A percentile compares a stretch with the other conserved stretches of the same genome.
Evolutionary conservation across 2,888 invertebrate species (phyloP).

Genomic region (Sicus ferrugineus): DNA sequence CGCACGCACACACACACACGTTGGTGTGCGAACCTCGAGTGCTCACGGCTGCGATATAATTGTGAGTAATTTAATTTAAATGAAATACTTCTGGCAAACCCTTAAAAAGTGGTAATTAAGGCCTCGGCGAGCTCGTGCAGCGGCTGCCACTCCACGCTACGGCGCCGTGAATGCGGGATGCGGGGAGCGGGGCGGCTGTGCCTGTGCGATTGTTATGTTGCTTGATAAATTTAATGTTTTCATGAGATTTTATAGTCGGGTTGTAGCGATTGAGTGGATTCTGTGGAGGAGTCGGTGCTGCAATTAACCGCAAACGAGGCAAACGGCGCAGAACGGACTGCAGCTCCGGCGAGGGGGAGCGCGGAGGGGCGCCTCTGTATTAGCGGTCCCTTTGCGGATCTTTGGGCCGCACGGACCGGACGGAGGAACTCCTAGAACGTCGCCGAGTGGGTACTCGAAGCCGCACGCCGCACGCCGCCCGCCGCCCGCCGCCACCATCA

Average conservation of each 20-base stretch:
- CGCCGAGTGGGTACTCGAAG: too few species aligned
- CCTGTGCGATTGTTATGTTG: slow-evolving; percentile 36
- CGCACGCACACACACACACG: slow-evolving; percentile 1
- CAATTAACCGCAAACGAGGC: slow-evolving; percentile 10
- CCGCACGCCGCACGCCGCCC: too few species aligned
- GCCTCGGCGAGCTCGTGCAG: not conserved
- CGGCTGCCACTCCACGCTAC: not conserved
- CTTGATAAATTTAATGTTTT: slow-evolving; percentile 38
- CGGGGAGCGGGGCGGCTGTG: not conserved
- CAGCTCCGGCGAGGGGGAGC: too few species aligned
- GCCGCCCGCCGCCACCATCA: not conserved
- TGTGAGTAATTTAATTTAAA: slow-evolving; percentile 39
- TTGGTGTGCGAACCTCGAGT: slow-evolving; percentile 23
- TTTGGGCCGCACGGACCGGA: too few species aligned
- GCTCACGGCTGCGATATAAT: slow-evolving; percentile 33
- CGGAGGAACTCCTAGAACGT: too few species aligned
- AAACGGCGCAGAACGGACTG: too few species aligned
- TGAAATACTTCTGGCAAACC: slow-evolving; percentile 30
- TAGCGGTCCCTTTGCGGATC: too few species aligned
- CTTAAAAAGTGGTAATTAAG: slow-evolving; percentile 35
- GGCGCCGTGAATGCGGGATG: not conserved
- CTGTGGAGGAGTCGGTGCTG: not conserved
- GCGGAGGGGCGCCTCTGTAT: too few species aligned
- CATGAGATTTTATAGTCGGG: slow-evolving; percentile 28
- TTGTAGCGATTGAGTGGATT: slow-evolving; percentile 9